Conservation (phyloP, 37 sponge, comb jelly and placozoan species). For the Bolinopsis microptera region DNA sequence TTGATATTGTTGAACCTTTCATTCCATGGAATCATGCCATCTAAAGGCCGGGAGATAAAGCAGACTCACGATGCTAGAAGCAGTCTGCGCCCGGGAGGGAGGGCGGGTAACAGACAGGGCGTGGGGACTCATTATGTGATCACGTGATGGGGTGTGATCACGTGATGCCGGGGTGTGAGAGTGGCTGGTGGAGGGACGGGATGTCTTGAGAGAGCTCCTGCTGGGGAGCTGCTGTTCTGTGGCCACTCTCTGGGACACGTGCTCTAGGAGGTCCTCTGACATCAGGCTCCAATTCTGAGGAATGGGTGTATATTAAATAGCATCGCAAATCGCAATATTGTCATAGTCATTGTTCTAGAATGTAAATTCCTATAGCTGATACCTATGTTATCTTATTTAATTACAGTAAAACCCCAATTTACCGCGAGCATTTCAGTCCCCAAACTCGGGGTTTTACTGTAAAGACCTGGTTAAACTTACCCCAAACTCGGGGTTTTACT, state of each 20-base stretch:
- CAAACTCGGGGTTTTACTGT: no score
- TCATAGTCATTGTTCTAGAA: no score
- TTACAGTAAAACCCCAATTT: no score
- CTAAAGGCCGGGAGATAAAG: no score
- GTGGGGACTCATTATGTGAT: neutral
- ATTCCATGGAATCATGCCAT: no score
- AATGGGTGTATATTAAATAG: neutral
- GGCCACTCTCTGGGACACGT: conserved; percentile 45
- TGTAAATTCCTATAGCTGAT: no score
- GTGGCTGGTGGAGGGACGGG: conserved; percentile 6
- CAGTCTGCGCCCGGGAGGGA: neutral
- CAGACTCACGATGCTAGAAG: neutral
- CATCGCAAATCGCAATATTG: neutral
- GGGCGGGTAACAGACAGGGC: conserved; percentile 45
- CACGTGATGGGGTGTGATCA: neutral
- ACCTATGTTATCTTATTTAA: no score
- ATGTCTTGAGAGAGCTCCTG: neutral
- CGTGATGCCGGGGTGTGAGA: neutral
- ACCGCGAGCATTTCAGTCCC: no score
- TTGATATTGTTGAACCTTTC: no score
- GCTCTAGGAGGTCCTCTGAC: conserved; percentile 58
- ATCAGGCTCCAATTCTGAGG: conserved; percentile 61
- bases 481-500: no score
- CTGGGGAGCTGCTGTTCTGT: conserved; percentile 28
- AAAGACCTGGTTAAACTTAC: no score